Evolutionary conservation across 2,113 vertebrate genomes (phyloP), one percentile per base, ranked within the genome.

Genomic region (Psephotus haematonotus): DNA sequence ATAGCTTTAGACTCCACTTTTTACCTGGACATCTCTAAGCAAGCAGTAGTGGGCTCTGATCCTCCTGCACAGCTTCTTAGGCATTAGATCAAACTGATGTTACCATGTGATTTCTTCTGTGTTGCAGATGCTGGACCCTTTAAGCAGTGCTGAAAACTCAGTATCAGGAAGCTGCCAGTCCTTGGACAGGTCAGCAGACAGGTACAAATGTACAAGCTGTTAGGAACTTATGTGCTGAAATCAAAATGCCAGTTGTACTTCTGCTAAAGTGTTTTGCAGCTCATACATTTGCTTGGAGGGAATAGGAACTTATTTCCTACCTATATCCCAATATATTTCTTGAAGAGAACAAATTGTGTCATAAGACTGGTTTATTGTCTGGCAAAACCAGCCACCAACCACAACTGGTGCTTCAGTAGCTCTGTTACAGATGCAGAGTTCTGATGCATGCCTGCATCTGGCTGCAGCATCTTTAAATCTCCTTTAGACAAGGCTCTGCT

Each of bases 91-190:
- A 76, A 74, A 55, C 78, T 87, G 52, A 82, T 71, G 39, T 47
- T 93, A 25, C 72, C 9, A 1, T 91, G 50, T 93, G 72, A 13
- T 71, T 90, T 89, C 33, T 50, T 88, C 82, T 97, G 19, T 82
- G 79, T 96, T 97, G 69, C 95, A 99, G 99, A 98, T 99, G 96
- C 97, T 99, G 97, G 99, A 99, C 96, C 99, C 99, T 28, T 98
- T 99, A 97, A 99, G 99, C 98, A 99, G 99, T 78, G 98, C 99
- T 35, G 99, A 99, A 86, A 99, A 99, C 96, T 99, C 99, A 0
- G 97, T 99, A 75, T 99, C 99, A 39, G 99, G 99, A 92, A 99
- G 99, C 97, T 99, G 99, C 95, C 99, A 99, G 91, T 99, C 99
- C 79, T 98, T 99, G 98, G 99, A 99, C 98, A 99, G 99, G 96